Percentiles rank a stretch among this genome's conserved stretches.
These are phyloP conservation scores for Enteromius viviparus DNA, from an alignment of 2,797 vertebrate genomes.

Conservation along the genomic window DNA sequence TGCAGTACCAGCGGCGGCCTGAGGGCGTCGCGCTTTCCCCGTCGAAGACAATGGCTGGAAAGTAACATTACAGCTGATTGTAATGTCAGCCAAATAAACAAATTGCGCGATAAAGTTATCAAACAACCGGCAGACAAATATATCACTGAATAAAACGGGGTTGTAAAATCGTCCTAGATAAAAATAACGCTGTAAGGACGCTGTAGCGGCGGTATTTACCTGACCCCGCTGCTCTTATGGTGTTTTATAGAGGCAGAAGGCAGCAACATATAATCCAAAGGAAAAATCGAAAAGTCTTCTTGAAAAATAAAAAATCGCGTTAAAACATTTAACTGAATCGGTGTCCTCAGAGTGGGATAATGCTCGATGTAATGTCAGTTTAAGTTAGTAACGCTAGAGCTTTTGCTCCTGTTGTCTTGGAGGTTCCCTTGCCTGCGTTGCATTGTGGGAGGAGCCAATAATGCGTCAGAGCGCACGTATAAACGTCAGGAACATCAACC, in stretches of 20 bases:
- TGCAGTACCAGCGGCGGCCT: conserved; percentile 40
- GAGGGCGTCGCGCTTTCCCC: conserved; percentile 19
- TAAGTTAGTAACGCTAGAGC: neutral
- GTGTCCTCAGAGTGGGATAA: neutral
- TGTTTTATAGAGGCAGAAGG: neutral
- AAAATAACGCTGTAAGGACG: neutral
- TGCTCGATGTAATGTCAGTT: neutral
- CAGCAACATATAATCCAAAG: neutral
- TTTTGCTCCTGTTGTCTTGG: conserved; percentile 23
- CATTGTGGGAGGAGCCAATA: conserved; percentile 64
- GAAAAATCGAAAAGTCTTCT: neutral
- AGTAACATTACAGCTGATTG: neutral
- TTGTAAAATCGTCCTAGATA: neutral
- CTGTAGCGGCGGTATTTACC: neutral
- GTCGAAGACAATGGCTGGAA: conserved; percentile 29
- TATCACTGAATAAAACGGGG: neutral
- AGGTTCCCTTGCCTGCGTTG: conserved; percentile 58
- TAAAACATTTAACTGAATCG: neutral
- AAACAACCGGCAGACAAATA: neutral
- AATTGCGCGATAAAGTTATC: conserved; percentile 28
- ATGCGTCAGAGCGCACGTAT: conserved; percentile 62
- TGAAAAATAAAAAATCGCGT: neutral
- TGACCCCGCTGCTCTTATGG: neutral
- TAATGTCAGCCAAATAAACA: conserved; percentile 23
- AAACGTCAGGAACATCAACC: conserved; percentile 22